Base-by-base conservation (phyloP, 2,113 vertebrate species). In the Myotis davidii region DNA sequence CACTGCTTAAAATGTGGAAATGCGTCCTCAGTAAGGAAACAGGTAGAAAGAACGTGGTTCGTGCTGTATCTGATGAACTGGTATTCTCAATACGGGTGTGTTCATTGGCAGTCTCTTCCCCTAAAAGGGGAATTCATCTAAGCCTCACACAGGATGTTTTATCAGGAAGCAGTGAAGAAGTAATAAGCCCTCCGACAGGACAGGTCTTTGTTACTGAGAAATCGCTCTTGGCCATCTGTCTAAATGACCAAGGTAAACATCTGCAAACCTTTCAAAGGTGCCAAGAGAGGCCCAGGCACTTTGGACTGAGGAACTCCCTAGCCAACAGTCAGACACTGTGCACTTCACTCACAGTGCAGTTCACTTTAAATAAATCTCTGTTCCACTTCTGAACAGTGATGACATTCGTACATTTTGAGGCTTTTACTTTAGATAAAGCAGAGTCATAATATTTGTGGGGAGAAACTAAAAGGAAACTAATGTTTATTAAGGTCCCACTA, bases 251-350 rank as follows among this genome's bases (percentile, higher is more conserved):
- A 78, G 18, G 14, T 34, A 64, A 87, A 67, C 18, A 9, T 39
- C 20, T 42, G 70, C 37, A 85, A 96, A 72, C 37, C 74, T 72
- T 95, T 93, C 34, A 50, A 52, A 87, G 48, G 34, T 56, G n/a
- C 32, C 70, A 54, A 65, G 34, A 72, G 50, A 85, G 42, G 34
- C 52, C 11, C n/a, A 20, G 69, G n/a, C 21, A 65, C 3, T 21
- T 34, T 50, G 34, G 21, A 72, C 56, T 21, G 29, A 74, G 45
- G n/a, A 9, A 25, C 37, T 12, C 10, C 13, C 61, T 94, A 17
- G 23, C 11, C 27, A 6, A 23, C 29, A 39, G 54, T 21, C 25
- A 69, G 39, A 72, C 25, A 11, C 11, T 25, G 21, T 27, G 65
- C 45, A 73, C 13, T 64, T 54, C 6, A n/a, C 42, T 27, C 14